Evolutionary conservation across 2,113 vertebrate genomes (phyloP).

Genomic region (Bettongia penicillata): DNA sequence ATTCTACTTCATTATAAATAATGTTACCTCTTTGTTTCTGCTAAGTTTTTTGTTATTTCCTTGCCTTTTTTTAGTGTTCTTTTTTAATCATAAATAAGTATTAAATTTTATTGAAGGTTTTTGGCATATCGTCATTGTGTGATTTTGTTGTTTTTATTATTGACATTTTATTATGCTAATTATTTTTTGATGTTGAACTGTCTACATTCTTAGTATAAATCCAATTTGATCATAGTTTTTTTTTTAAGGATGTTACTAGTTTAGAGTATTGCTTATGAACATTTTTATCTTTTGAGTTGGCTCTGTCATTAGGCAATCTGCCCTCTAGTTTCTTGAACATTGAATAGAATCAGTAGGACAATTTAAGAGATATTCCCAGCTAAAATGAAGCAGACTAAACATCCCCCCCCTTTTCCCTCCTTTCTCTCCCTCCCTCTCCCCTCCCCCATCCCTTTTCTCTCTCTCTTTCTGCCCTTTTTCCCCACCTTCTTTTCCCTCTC

Average conservation of each 20-base stretch:
- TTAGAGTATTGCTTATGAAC: background rate
- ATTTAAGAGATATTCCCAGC: background rate
- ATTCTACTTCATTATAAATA: background rate
- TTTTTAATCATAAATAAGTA: too few relatives aligned
- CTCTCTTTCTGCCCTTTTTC: background rate
- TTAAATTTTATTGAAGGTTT: background rate
- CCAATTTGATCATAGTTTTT: background rate
- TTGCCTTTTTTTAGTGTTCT: background rate
- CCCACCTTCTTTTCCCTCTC: background rate
- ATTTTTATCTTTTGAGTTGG: background rate
- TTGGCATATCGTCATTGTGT: background rate
- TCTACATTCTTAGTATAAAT: background rate
- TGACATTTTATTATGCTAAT: background rate
- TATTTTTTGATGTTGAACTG: background rate
- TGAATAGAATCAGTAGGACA: conserved; percentile 14
- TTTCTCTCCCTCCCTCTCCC: background rate
- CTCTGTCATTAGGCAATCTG: background rate
- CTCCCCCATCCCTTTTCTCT: background rate
- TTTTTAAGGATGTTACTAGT: background rate
- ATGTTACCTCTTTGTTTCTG: conserved; percentile 24
- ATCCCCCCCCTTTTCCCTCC: background rate
- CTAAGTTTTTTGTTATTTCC: background rate
- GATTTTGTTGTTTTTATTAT: background rate
- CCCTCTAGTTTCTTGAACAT: background rate
- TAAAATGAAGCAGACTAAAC: background rate